Evolutionary conservation across 2,888 invertebrate species (phyloP), one percentile per base, ranked within the genome.

Genomic region (Cataglyphis albicans): DNA sequence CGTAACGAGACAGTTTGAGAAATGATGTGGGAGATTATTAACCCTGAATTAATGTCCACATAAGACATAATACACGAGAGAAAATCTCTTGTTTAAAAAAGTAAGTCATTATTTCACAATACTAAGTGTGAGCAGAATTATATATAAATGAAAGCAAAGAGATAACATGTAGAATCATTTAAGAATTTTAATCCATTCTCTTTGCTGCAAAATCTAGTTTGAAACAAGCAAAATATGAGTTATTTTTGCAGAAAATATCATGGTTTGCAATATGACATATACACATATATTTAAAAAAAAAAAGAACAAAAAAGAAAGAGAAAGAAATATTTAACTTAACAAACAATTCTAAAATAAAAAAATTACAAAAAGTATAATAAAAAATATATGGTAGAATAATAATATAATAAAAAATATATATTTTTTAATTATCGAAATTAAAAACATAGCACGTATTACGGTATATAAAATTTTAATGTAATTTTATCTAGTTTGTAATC

Each of bases 11-110:
- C 68, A 38, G 76, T 64, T 78, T 74, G 61, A 82, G 75, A 78
- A 84, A 87, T 84, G 75, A 82, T 32, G 48, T 68, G 65, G 72
- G 72, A 85, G 78, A 84, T 82, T 85, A 84, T 87, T 70, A 70
- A n/a, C 83, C 7, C 21, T 75, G 76, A 81, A 80, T 73, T 86
- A 83, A 75, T 76, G 78, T 61, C 64, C 48, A n/a, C 61, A 35
- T 78, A 73, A 57, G 52, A 67, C n/a, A 21, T 48, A 15, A 12
- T 38, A 68, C 55, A 41, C 25, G 44, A 72, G 44, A 72, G 59
- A 10, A 59, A 70, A 70, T 80, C 72, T 80, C 32, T 25, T 25
- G 21, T 59, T 80, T 70, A 59, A 80, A 80, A 70, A 70, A 80
- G 44, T n/a, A 59, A 44, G 25, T 80, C 44, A 80, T 80, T 80